Evolutionary conservation across 2,888 invertebrate genomes (phyloP), one percentile per base, ranked within the genome.

Genomic region (Pharmacophagus antenor): DNA sequence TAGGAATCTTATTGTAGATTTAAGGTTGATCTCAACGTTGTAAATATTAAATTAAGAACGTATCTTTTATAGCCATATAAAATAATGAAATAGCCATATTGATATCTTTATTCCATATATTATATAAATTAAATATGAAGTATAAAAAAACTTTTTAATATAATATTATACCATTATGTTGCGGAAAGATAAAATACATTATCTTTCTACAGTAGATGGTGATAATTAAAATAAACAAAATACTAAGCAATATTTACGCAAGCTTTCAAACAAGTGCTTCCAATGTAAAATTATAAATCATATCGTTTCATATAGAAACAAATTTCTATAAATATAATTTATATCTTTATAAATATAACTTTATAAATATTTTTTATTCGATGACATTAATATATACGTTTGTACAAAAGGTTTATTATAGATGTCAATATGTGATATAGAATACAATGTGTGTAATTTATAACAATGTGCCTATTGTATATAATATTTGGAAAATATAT

Each of bases 21-120:
- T 88, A 86, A 88, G 84, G 82, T 85, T 83, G 89, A 90, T 90
- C 89, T 90, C 89, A 90, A 80, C 77, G 75, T 58, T 88, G 88
- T 88, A 88, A 78, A 87, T 89, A 85, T 74, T 73, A 71, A 69
- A 62, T 65, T 67, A 65, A 64, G 62, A 66, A 61, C 67, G 64
- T 66, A 62, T 61, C 66, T 65, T 65, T 67, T 65, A 72, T 69
- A 76, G 72, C 71, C 71, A 73, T 73, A 75, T 62, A 46, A 25
- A 42, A 52, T 56, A 41, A 22, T 22, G 46, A 18, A 47, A 54
- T 52, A 41, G n/a, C 22, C 25, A 54, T 46, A 25, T 31, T 25
- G 25, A 31, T 2, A 31, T 31, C 31, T 3, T 31, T 31, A 31
- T 31, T 31, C 31, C 3, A 31, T 31, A 12, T 10, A 27, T 27